phyloP scores from a whole-genome alignment of 2,113 vertebrate genomes.

The Drymodes brunneopygia region DNA sequence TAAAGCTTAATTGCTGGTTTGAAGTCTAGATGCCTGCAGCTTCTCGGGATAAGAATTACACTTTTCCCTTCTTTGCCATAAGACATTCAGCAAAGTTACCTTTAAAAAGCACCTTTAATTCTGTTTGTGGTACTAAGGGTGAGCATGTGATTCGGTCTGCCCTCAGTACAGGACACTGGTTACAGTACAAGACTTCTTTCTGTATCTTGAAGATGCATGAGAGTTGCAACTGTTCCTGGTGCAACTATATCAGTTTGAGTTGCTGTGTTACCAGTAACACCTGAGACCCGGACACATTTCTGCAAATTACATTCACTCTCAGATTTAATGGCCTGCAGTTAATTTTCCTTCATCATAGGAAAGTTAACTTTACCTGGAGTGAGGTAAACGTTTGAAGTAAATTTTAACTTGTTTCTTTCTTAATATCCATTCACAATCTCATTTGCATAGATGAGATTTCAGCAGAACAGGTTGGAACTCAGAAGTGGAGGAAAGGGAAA shows the following conservation, averaged over 20 bases:
- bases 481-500: background rate
- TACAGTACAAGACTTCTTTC: background rate
- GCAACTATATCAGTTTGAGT: background rate
- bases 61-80: background rate
- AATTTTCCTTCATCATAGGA: background rate
- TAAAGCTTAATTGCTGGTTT: background rate
- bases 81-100: background rate
- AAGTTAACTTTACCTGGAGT: background rate
- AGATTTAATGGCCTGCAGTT: background rate
- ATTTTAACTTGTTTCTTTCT: background rate
- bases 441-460: background rate
- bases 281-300: background rate
- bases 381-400: background rate
- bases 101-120: background rate
- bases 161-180: background rate
- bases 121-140: background rate
- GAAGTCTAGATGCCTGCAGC: background rate
- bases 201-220: background rate
- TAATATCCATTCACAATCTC: background rate
- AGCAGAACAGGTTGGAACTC: background rate
- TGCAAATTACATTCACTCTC: background rate
- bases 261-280: background rate
- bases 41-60: background rate
- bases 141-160: accelerated
- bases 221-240: background rate